Conservation (phyloP, 2,888 invertebrate genomes). For the Acleris literana region DNA sequence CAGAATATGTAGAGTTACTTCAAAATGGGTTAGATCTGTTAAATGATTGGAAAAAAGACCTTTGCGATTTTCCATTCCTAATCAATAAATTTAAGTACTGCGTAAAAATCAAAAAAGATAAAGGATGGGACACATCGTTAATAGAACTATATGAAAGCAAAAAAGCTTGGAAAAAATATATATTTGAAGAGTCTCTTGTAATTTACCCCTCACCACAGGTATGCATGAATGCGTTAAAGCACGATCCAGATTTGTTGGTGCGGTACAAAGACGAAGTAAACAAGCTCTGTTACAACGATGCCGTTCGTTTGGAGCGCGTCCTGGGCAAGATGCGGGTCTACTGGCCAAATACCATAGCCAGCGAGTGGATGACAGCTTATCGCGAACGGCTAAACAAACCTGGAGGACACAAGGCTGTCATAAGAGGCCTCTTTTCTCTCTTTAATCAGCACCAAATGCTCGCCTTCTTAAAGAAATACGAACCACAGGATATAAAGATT, state of each 20-base stretch:
- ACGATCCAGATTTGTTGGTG: constrained; percentile 56
- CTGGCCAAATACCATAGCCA: constrained; percentile 56
- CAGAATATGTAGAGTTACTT: constrained; percentile 40
- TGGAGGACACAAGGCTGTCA: constrained; percentile 52
- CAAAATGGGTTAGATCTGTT: constrained; percentile 49
- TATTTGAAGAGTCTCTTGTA: constrained; percentile 64
- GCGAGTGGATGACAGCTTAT: constrained; percentile 53
- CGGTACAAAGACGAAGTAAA: constrained; percentile 50
- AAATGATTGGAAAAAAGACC: constrained; percentile 57
- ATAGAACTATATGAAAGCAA: constrained; percentile 58
- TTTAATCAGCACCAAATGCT: constrained; percentile 48
- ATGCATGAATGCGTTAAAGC: constrained; percentile 67
- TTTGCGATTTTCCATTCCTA: constrained; percentile 54
- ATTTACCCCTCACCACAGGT: constrained; percentile 54
- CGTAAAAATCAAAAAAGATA: constrained; percentile 51
- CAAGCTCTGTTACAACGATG: constrained; percentile 47
- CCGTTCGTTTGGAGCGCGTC: constrained; percentile 48
- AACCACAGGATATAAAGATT: constrained; percentile 58
- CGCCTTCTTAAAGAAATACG: constrained; percentile 56
- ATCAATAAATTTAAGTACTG: constrained; percentile 55
- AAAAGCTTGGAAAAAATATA: constrained; percentile 60
- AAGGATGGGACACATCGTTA: constrained; percentile 51
- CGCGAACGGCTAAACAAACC: constrained; percentile 46
- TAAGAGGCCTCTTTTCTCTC: constrained; percentile 56
- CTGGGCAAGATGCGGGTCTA: constrained; percentile 61